phyloP scores from a whole-genome alignment of 2,888 invertebrate species.

The Epicampocera succincta region DNA sequence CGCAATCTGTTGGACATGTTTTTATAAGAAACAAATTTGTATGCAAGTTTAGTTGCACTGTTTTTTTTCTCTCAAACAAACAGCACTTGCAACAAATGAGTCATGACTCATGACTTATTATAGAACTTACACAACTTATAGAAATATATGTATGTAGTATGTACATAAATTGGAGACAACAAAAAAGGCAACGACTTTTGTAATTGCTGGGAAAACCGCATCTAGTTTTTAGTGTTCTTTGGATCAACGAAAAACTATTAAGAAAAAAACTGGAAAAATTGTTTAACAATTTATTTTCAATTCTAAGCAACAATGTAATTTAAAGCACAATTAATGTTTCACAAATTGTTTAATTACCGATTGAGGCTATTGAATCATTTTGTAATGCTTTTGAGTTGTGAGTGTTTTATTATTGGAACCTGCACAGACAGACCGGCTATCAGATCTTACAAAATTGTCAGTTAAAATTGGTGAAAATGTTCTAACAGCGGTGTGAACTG shows the following conservation, averaged over 20 bases:
- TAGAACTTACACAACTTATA: slow-evolving; percentile 15
- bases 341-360: too few relatives aligned
- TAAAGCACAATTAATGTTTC: slow-evolving; percentile 32
- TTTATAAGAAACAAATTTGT: slow-evolving; percentile 18
- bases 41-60: slow-evolving; percentile 41
- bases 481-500: too few relatives aligned
- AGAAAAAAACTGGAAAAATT: neutral
- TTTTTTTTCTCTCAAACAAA: slow-evolving; percentile 18
- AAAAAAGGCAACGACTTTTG: neutral
- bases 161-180: slow-evolving; percentile 15
- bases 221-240: slow-evolving; percentile 9
- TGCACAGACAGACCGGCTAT: too few relatives aligned
- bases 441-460: too few relatives aligned
- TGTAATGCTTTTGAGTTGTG: too few relatives aligned
- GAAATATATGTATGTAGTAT: too few relatives aligned
- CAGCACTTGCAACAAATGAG: slow-evolving; percentile 54
- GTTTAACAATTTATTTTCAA: neutral
- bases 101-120: slow-evolving; percentile 54
- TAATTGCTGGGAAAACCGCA: slow-evolving; percentile 43
- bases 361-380: too few relatives aligned
- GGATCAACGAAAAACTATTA: neutral
- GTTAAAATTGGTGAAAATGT: too few relatives aligned
- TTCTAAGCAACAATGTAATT: slow-evolving; percentile 7
- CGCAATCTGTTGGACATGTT: slow-evolving; percentile 15
- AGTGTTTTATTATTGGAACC: too few relatives aligned